These are phyloP conservation scores for Oryzias sinensis DNA, from an alignment of 2,797 vertebrate genomes.

Conservation along the genomic window DNA sequence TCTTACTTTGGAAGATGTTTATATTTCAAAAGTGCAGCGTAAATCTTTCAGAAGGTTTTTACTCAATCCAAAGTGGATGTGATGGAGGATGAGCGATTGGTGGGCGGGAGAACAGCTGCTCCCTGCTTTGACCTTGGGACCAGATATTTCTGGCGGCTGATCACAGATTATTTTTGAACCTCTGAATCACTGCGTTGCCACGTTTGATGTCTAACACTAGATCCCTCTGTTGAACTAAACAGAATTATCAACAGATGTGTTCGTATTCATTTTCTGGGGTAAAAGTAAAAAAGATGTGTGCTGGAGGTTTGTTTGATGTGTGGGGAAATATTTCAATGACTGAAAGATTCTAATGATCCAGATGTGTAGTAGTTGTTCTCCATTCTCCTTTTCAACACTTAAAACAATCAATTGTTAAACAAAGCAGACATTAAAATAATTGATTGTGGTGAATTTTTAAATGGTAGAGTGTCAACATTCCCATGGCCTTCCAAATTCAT, in stretches of 20 bases:
- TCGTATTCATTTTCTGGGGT: background rate
- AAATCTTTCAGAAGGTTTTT: too few relatives aligned
- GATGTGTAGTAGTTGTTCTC: too few relatives aligned
- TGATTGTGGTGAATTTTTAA: too few relatives aligned
- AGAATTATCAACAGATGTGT: background rate
- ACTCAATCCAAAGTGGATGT: background rate
- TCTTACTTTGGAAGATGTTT: too few relatives aligned
- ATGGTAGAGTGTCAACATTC: too few relatives aligned
- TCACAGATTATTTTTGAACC: slow-evolving; percentile 35
- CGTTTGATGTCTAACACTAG: slow-evolving; percentile 2
- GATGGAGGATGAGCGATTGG: slow-evolving; percentile 17
- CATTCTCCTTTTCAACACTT: too few relatives aligned
- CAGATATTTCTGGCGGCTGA: slow-evolving; percentile 45
- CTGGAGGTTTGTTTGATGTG: background rate
- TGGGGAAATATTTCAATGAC: background rate
- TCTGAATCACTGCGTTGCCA: background rate
- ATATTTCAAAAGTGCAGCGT: too few relatives aligned
- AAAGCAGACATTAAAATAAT: too few relatives aligned
- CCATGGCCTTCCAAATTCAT: background rate
- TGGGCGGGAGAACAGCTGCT: slow-evolving; percentile 48
- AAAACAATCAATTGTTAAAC: too few relatives aligned
- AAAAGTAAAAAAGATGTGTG: background rate
- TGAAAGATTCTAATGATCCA: too few relatives aligned
- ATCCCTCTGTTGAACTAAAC: background rate
- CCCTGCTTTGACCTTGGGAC: slow-evolving; percentile 22